Conservation (phyloP, 1,140 invertebrate species). For the Procambarus virginalis region DNA sequence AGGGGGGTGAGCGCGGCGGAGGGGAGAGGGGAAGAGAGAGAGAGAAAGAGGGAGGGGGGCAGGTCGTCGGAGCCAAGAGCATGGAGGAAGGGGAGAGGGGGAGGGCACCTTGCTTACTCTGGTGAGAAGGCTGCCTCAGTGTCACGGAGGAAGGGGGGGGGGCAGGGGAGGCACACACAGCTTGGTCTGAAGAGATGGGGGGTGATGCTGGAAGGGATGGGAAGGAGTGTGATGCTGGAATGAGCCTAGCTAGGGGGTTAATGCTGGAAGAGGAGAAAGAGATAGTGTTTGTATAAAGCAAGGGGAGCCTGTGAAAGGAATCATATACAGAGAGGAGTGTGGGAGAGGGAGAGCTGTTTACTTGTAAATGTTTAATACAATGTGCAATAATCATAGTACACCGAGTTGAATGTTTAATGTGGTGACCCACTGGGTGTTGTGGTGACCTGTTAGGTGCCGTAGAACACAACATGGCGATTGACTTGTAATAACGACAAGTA, state of each 20-base stretch:
- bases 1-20: not conserved
- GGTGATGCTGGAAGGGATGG: too few relatives aligned
- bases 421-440: too few relatives aligned
- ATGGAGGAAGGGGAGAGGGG: not conserved
- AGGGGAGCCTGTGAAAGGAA: not conserved
- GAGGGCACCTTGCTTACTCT: not conserved
- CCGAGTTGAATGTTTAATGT: too few relatives aligned
- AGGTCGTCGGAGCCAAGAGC: not conserved
- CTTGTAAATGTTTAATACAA: not conserved
- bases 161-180: not conserved
- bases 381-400: too few relatives aligned
- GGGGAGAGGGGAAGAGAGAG: not conserved
- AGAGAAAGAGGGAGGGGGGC: constrained; percentile 11
- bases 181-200: not conserved
- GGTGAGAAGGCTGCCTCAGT: not conserved
- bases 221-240: too few relatives aligned
- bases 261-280: not conserved
- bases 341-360: not conserved
- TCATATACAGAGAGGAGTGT: not conserved
- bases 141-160: not conserved
- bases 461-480: too few relatives aligned
- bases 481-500: too few relatives aligned
- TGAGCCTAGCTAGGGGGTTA: too few relatives aligned
- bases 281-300: not conserved
- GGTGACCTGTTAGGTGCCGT: too few relatives aligned